These are phyloP conservation scores for Mnemiopsis leidyi DNA, from an alignment of 37 sponge, comb jelly and placozoan genomes.

Conservation along the genomic window DNA sequence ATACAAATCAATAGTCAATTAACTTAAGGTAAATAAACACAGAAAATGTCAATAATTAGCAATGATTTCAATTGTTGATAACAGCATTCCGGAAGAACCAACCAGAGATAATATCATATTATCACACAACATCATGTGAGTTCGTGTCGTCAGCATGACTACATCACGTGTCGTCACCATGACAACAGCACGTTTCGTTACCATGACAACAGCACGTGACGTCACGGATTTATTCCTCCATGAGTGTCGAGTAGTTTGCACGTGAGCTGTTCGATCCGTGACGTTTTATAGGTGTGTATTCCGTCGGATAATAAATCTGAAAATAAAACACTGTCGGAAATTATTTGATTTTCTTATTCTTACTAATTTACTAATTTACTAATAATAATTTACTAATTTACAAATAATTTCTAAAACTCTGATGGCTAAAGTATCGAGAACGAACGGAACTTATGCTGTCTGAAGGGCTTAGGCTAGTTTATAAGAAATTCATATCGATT, in stretches of 20 bases:
- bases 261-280: constrained; percentile 4
- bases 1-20: neutral
- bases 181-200: neutral
- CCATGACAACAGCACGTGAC: neutral
- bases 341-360: too few relatives aligned
- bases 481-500: too few relatives aligned
- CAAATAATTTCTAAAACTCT: too few relatives aligned
- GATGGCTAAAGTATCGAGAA: too few relatives aligned
- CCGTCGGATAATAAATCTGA: constrained; percentile 50
- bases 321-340: neutral
- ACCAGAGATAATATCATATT: too few relatives aligned
- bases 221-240: constrained; percentile 19
- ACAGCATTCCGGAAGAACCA: neutral
- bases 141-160: neutral
- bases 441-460: too few relatives aligned
- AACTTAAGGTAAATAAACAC: too few relatives aligned
- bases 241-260: constrained; percentile 38
- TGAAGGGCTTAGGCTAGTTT: too few relatives aligned
- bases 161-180: neutral
- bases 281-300: constrained; percentile 56
- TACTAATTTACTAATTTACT: too few relatives aligned
- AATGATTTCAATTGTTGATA: neutral
- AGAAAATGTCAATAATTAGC: neutral
- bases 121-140: too few relatives aligned
- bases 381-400: too few relatives aligned